Conservation (phyloP, 2,888 invertebrate genomes). For the Caenorhabditis zanzibari region DNA sequence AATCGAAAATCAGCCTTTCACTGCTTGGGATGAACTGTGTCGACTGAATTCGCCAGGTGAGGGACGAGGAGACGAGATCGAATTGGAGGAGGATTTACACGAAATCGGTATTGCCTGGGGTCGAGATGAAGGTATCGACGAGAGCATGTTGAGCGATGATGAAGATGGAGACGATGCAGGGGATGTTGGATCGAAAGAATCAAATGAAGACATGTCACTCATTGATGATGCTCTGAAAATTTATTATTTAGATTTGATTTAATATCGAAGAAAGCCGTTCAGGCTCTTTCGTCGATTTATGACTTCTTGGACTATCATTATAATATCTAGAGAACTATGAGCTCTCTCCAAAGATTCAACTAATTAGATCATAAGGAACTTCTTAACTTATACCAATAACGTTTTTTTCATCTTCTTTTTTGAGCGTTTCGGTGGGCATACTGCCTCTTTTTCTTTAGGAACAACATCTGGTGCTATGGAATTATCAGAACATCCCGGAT, state of each 20-base stretch:
- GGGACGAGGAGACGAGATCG: conserved; percentile 52
- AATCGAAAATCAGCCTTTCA: conserved; percentile 52
- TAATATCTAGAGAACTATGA: no score
- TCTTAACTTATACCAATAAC: no score
- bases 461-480: background rate
- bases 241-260: background rate
- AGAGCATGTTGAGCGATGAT: conserved; percentile 50
- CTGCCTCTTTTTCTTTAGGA: conserved; percentile 16
- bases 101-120: conserved; percentile 37
- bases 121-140: conserved; percentile 20
- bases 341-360: no score
- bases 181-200: conserved; percentile 1
- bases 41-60: conserved; percentile 57
- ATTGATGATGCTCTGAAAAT: conserved; percentile 27
- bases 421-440: conserved; percentile 29
- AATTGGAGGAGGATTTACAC: conserved; percentile 56
- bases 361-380: no score
- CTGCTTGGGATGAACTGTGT: conserved; percentile 58
- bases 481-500: conserved; percentile 16
- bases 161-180: conserved; percentile 53
- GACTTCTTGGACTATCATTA: no score
- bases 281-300: no score
- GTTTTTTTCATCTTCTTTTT: background rate
- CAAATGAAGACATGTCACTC: conserved; percentile 49
- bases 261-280: background rate